phyloP scores from a whole-genome alignment of 2,113 vertebrate species.

The Tetrax tetrax region DNA sequence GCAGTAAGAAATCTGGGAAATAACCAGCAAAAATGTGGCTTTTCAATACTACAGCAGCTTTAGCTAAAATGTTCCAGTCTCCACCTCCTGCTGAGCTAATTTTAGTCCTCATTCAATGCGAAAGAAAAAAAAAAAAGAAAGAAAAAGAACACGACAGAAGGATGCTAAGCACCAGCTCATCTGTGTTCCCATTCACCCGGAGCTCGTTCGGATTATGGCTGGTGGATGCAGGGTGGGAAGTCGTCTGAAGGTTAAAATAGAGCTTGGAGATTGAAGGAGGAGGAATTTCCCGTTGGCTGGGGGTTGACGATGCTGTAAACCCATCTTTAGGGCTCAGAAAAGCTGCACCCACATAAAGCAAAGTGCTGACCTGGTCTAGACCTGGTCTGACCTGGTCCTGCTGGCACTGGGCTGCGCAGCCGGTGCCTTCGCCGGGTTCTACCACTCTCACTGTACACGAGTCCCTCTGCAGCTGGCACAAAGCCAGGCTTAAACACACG shows the following conservation, averaged over 20 bases:
- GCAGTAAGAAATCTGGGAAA: background rate
- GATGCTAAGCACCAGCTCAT: background rate
- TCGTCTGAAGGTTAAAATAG: background rate
- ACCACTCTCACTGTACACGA: accelerated
- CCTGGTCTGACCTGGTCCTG: background rate
- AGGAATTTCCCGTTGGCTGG: background rate
- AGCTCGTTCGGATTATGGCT: background rate
- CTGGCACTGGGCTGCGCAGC: accelerated
- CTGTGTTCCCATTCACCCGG: background rate
- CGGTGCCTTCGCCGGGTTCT: background rate
- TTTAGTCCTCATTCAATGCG: background rate
- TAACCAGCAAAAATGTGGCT: background rate
- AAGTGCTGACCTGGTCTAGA: background rate
- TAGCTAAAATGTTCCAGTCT: slow-evolving; percentile 3
- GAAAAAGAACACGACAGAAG: background rate
- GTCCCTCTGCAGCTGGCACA: background rate
- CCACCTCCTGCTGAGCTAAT: slow-evolving; percentile 21
- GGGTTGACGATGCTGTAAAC: background rate
- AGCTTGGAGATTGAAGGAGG: background rate
- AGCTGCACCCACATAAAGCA: background rate
- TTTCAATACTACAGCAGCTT: background rate
- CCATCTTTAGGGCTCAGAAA: background rate
- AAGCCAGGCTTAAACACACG: background rate
- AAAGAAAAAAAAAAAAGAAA: background rate
- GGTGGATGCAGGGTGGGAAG: background rate